These are phyloP conservation scores for Pseudomugil gertrudae DNA, from an alignment of 2,797 vertebrate species.

Conservation along the genomic window DNA sequence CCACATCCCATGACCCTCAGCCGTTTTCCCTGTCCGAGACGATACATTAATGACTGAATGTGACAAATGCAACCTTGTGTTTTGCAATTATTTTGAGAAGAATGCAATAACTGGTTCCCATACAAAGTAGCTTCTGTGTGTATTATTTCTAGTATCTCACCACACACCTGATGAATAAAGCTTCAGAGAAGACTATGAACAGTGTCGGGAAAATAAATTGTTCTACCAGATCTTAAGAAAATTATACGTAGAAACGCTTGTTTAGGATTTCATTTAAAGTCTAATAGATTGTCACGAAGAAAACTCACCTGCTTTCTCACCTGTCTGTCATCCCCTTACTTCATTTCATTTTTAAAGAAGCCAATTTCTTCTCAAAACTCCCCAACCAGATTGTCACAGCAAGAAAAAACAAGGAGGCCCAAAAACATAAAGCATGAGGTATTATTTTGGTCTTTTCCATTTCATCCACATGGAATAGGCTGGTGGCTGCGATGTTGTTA, in stretches of 20 bases:
- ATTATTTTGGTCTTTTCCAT: slow-evolving; percentile 3
- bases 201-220: neutral
- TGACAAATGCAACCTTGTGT: slow-evolving; percentile 26
- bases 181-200: neutral
- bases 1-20: slow-evolving; percentile 87
- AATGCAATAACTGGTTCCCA: slow-evolving; percentile 13
- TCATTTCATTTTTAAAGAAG: slow-evolving; percentile 30
- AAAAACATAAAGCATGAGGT: neutral
- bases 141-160: slow-evolving; percentile 3
- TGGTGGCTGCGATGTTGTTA: neutral
- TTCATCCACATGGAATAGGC: neutral
- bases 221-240: too few relatives aligned
- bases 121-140: slow-evolving; percentile 8
- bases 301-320: slow-evolving; percentile 60
- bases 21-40: slow-evolving; percentile 45
- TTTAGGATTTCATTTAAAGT: neutral
- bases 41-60: slow-evolving; percentile 5
- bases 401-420: neutral
- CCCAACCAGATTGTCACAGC: neutral
- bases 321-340: slow-evolving; percentile 26
- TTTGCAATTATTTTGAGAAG: slow-evolving; percentile 18
- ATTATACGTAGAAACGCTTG: slow-evolving; percentile 12
- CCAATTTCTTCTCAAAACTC: neutral
- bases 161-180: neutral
- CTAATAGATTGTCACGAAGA: neutral